A percentile compares a stretch with the other conserved stretches of the same genome.
Evolutionary conservation across 2,797 vertebrate species (phyloP).

Genomic region (Lepilemur septentrionalis): DNA sequence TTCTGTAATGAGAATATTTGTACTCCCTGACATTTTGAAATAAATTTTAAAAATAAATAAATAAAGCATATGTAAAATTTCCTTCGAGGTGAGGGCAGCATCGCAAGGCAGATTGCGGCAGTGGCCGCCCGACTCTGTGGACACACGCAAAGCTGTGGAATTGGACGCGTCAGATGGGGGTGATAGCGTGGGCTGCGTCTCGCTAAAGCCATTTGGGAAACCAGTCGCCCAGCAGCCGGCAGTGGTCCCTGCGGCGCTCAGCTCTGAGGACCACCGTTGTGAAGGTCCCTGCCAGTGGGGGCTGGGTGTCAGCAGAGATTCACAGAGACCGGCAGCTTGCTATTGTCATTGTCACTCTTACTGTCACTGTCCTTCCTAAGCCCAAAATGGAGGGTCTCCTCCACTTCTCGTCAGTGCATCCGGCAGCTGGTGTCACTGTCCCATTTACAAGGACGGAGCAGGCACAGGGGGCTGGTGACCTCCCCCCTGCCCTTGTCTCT

Average conservation of each 20-base stretch:
- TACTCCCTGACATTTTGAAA: background rate
- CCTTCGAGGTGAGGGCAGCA: background rate
- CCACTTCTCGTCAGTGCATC: background rate
- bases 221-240: background rate
- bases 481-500: background rate
- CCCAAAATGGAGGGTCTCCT: background rate
- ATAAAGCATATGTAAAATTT: background rate
- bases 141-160: too few relatives aligned
- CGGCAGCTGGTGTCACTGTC: accelerated
- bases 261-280: accelerated
- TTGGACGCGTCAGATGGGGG: background rate
- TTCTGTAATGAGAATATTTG: background rate
- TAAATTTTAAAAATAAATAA: background rate
- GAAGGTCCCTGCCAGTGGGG: accelerated
- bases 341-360: accelerated
- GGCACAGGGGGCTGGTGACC: background rate
- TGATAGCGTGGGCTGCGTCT: accelerated
- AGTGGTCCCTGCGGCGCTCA: accelerated
- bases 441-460: accelerated
- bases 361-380: accelerated
- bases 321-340: accelerated
- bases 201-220: accelerated
- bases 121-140: accelerated
- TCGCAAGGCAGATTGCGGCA: accelerated
- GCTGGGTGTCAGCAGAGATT: accelerated